These are phyloP conservation scores for Chelidonichthys spinosus DNA, from an alignment of 2,797 vertebrate species.

Conservation along the genomic window DNA sequence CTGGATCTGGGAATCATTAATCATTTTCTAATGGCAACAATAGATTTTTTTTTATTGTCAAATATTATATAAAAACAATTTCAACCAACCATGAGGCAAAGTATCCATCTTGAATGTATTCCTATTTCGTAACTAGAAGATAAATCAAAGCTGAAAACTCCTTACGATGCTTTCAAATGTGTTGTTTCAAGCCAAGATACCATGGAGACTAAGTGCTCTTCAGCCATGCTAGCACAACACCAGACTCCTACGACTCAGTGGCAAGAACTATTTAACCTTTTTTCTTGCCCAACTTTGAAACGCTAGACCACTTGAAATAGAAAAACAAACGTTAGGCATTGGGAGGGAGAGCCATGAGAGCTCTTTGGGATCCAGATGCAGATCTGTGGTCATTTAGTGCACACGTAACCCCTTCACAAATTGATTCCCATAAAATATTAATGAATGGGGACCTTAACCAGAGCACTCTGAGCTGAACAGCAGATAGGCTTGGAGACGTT, in stretches of 20 bases:
- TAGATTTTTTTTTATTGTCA: neutral
- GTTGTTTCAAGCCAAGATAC: constrained; percentile 24
- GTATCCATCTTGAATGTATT: neutral
- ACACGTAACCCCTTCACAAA: constrained; percentile 55
- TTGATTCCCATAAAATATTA: constrained; percentile 77
- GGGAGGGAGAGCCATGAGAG: constrained; percentile 9
- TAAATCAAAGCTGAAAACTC: neutral
- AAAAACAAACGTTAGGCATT: neutral
- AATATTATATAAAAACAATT: neutral
- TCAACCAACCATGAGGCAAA: neutral
- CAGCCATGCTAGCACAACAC: constrained; percentile 20
- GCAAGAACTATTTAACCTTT: constrained; percentile 29
- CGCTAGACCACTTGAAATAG: neutral
- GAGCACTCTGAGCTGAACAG: constrained; percentile 28
- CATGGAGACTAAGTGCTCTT: constrained; percentile 47
- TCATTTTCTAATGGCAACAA: neutral
- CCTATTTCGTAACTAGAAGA: neutral
- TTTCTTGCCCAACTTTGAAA: neutral
- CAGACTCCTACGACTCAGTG: constrained; percentile 24
- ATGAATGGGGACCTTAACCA: constrained; percentile 60
- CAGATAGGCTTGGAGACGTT: constrained; percentile 23
- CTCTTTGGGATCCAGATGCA: constrained; percentile 34
- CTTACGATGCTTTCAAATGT: constrained; percentile 15
- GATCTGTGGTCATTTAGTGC: constrained; percentile 41
- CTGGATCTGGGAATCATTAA: neutral